Evolutionary conservation across 2,113 vertebrate species (phyloP).

Genomic region (Phrynosoma platyrhinos): DNA sequence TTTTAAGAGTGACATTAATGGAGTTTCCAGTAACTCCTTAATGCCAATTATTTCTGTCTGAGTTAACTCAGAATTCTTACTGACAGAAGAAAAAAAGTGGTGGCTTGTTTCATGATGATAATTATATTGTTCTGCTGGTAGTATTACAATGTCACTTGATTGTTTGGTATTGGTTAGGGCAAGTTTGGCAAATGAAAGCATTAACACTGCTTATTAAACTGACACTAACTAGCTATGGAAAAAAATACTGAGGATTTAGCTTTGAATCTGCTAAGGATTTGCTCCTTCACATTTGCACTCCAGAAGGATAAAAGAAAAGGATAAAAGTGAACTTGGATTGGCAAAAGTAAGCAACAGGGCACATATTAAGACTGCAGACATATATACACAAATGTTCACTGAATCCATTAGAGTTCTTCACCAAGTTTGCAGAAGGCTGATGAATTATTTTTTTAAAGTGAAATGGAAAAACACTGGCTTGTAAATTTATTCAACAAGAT

Average conservation of each 20-base stretch:
- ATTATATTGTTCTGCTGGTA: slow-evolving; percentile 60
- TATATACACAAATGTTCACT: too few species aligned
- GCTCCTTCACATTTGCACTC: slow-evolving; percentile 21
- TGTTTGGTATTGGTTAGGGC: slow-evolving; percentile 63
- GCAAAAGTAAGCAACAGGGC: background rate
- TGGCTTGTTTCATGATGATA: slow-evolving; percentile 56
- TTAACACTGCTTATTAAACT: slow-evolving; percentile 24
- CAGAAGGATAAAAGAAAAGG: slow-evolving; percentile 37
- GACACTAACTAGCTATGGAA: slow-evolving; percentile 23
- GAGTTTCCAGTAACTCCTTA: slow-evolving; percentile 69
- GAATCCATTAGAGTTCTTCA: background rate
- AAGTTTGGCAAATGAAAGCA: slow-evolving; percentile 65
- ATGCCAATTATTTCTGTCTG: slow-evolving; percentile 72
- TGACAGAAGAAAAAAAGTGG: slow-evolving; percentile 48
- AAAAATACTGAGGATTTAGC: slow-evolving; percentile 20
- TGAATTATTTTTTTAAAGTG: background rate
- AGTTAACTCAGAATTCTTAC: slow-evolving; percentile 70
- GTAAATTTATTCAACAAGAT: background rate
- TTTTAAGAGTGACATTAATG: slow-evolving; percentile 67
- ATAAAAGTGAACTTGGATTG: background rate
- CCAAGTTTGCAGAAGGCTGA: background rate
- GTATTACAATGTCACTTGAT: slow-evolving; percentile 63
- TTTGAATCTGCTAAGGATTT: background rate
- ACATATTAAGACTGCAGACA: background rate
- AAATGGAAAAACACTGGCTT: background rate